Conservation (phyloP, 2,113 vertebrate genomes). For the Platanista minor region DNA sequence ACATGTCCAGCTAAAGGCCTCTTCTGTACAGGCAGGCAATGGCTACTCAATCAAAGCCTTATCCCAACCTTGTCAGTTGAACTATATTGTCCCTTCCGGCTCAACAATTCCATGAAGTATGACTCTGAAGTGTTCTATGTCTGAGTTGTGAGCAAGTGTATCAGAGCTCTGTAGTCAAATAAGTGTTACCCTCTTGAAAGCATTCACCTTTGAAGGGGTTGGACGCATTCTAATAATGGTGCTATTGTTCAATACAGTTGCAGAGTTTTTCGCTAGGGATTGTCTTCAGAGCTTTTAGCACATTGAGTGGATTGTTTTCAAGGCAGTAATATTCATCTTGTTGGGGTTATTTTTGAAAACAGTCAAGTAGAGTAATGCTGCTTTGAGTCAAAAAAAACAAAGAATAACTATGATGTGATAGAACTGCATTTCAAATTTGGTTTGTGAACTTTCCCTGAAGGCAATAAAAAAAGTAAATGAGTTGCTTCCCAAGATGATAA, state of each 20-base stretch:
- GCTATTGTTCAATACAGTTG: background rate
- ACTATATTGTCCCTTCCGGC: background rate
- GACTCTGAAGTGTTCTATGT: background rate
- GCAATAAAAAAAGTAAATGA: constrained; percentile 8
- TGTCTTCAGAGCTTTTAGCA: background rate
- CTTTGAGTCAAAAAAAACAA: constrained; percentile 28
- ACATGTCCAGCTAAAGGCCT: background rate
- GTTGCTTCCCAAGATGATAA: background rate
- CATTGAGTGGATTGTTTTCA: background rate
- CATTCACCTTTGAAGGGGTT: background rate
- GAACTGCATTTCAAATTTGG: background rate
- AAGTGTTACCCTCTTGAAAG: background rate
- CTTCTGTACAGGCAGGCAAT: background rate
- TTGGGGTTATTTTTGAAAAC: background rate
- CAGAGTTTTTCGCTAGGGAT: background rate
- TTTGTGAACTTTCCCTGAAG: background rate
- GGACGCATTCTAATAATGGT: background rate
- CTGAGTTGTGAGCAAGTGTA: background rate
- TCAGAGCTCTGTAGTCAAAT: background rate
- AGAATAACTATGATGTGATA: background rate
- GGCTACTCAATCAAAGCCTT: background rate
- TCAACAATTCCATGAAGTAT: background rate
- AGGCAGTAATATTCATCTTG: background rate
- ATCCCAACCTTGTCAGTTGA: background rate
- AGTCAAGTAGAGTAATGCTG: background rate